phyloP scores from a whole-genome alignment of 2,888 invertebrate genomes.

The Chirona hameri region DNA sequence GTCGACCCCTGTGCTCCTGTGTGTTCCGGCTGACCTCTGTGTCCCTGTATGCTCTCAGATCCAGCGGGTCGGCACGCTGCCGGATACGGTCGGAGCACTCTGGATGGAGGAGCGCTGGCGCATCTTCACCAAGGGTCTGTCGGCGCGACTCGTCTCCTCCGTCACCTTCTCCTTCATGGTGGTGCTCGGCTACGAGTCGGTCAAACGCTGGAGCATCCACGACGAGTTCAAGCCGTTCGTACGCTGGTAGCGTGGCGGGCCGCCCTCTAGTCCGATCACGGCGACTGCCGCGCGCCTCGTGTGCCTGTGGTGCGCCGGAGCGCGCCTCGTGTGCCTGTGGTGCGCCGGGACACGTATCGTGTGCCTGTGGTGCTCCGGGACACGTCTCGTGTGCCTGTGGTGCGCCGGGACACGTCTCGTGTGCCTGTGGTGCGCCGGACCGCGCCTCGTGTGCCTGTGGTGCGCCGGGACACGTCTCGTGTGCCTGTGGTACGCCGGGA shows the following conservation, averaged over 20 bases:
- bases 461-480: no score
- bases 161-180: constrained; percentile 91
- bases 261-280: background rate
- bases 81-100: constrained; percentile 68
- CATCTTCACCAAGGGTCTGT: constrained; percentile 85
- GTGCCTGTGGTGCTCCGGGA: background rate
- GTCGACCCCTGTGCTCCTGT: no score
- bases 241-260: constrained; percentile 63
- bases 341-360: no score
- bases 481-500: no score
- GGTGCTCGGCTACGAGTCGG: constrained; percentile 92
- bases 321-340: background rate
- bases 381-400: no score
- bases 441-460: no score
- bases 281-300: background rate
- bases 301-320: background rate
- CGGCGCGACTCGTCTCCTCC: constrained; percentile 87
- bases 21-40: no score
- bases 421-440: no score
- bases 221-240: constrained; percentile 81
- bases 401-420: no score
- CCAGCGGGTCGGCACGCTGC: constrained; percentile 75
- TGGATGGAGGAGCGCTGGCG: constrained; percentile 83
- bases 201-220: constrained; percentile 84
- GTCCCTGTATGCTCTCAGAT: constrained; percentile 55